phyloP scores from a whole-genome alignment of 2,888 invertebrate genomes.

The Omphaloscelis lunosa region DNA sequence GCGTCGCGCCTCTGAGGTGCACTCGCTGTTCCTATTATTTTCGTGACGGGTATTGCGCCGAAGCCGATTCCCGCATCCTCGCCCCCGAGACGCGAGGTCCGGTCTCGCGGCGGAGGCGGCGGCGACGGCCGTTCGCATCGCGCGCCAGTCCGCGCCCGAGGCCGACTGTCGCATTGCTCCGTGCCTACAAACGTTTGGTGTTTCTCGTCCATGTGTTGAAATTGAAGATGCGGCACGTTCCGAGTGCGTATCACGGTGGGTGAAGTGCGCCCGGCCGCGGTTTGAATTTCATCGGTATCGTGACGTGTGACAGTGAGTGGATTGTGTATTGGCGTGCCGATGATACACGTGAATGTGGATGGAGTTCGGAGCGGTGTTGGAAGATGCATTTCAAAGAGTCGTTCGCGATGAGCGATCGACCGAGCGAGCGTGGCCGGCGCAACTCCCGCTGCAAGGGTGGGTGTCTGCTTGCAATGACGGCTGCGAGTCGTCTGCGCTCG shows the following conservation, averaged over 20 bases:
- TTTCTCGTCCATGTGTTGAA: slow-evolving; percentile 79
- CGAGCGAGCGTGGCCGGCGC: slow-evolving; percentile 90
- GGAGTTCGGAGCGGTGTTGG: slow-evolving; percentile 86
- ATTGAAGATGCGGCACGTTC: slow-evolving; percentile 86
- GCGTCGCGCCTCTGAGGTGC: slow-evolving; percentile 91
- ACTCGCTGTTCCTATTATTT: slow-evolving; percentile 91
- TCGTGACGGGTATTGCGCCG: slow-evolving; percentile 91
- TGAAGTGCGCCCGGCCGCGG: slow-evolving; percentile 74
- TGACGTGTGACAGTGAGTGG: slow-evolving; percentile 85
- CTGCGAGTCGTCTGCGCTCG: slow-evolving; percentile 75
- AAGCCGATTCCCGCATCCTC: slow-evolving; percentile 91
- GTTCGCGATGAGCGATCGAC: slow-evolving; percentile 91
- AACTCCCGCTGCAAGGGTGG: slow-evolving; percentile 90
- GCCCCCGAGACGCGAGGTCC: slow-evolving; percentile 90
- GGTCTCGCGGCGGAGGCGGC: slow-evolving; percentile 89
- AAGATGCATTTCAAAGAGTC: slow-evolving; percentile 91
- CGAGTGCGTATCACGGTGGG: slow-evolving; percentile 79
- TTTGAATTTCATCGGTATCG: slow-evolving; percentile 75
- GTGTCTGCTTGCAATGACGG: slow-evolving; percentile 80
- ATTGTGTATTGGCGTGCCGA: slow-evolving; percentile 87
- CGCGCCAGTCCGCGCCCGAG: slow-evolving; percentile 89
- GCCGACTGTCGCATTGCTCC: slow-evolving; percentile 88
- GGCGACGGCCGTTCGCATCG: slow-evolving; percentile 89
- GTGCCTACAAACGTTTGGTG: slow-evolving; percentile 85
- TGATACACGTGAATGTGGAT: slow-evolving; percentile 89